A percentile compares a stretch with the other conserved stretches of the same genome.
phyloP scores from a whole-genome alignment of 2,888 invertebrate genomes.

The Agriopis marginaria region DNA sequence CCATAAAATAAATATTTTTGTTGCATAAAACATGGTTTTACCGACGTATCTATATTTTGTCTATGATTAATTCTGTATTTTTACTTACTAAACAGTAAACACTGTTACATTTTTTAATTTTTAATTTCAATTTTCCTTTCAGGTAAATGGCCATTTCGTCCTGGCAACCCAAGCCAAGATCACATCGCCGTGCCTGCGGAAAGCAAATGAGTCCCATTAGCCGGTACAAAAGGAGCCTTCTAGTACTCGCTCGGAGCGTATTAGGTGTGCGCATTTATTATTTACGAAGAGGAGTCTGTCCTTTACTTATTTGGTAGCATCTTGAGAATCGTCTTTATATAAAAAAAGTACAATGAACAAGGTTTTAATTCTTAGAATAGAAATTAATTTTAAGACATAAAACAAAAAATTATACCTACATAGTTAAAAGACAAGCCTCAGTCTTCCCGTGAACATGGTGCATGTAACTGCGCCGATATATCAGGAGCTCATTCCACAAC shows the following conservation, averaged over 20 bases:
- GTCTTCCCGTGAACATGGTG: too few relatives aligned
- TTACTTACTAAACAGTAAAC: too few relatives aligned
- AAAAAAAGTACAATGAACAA: slow-evolving; percentile 4
- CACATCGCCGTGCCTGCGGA: slow-evolving; percentile 65
- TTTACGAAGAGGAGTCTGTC: slow-evolving; percentile 42
- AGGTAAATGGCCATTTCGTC: neutral
- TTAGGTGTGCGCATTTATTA: slow-evolving; percentile 62
- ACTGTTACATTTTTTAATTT: too few relatives aligned
- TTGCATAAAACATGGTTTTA: too few relatives aligned
- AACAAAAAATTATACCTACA: too few relatives aligned
- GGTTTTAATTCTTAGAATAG: neutral
- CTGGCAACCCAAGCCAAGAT: slow-evolving; percentile 47
- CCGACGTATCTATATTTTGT: too few relatives aligned
- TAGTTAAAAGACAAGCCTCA: too few relatives aligned
- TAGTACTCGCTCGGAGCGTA: slow-evolving; percentile 49
- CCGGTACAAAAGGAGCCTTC: slow-evolving; percentile 63
- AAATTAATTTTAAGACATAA: neutral
- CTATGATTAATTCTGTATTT: too few relatives aligned
- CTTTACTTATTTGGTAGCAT: slow-evolving; percentile 22
- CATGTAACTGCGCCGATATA: too few relatives aligned
- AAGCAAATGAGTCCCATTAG: slow-evolving; percentile 77
- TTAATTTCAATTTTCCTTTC: neutral
- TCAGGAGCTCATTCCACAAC: too few relatives aligned
- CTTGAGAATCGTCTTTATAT: slow-evolving; percentile 19
- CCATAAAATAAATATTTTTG: too few relatives aligned